A percentile compares a stretch with the other conserved stretches of the same genome.
phyloP scores from a whole-genome alignment of 2,888 invertebrate species.

The Poecilobothrus nobilitatus region DNA sequence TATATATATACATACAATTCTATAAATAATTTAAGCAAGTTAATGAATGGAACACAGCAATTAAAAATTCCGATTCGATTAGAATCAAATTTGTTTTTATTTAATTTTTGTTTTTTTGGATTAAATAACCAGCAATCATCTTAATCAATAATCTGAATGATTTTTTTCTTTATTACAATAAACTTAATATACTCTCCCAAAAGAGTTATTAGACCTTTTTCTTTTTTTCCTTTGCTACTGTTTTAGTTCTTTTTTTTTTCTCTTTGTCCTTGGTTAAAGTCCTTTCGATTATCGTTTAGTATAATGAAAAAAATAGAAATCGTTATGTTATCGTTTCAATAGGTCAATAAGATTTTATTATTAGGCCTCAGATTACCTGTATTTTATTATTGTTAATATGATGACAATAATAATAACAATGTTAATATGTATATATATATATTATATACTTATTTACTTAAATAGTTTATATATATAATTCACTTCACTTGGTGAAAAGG shows the following conservation, averaged over 20 bases:
- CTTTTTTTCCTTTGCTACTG: neutral
- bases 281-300: no score
- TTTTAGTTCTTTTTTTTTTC: no score
- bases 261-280: no score
- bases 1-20: no score
- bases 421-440: no score
- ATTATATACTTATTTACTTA: neutral
- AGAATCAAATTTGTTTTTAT: no score
- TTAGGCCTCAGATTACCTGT: neutral
- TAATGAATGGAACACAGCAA: no score
- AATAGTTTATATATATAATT: neutral
- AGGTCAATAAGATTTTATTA: conserved; percentile 4
- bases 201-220: conserved; percentile 1
- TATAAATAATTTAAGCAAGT: no score
- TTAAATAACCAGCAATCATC: neutral
- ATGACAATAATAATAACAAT: neutral
- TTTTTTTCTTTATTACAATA: neutral
- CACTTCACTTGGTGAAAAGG: neutral
- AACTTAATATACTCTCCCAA: neutral
- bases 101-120: no score
- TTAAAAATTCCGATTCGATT: no score
- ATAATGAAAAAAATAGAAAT: neutral
- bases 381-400: neutral
- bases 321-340: neutral
- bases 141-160: conserved; percentile 1